Conservation (phyloP, 2,797 vertebrate genomes). For the Acropternis orthonyx region DNA sequence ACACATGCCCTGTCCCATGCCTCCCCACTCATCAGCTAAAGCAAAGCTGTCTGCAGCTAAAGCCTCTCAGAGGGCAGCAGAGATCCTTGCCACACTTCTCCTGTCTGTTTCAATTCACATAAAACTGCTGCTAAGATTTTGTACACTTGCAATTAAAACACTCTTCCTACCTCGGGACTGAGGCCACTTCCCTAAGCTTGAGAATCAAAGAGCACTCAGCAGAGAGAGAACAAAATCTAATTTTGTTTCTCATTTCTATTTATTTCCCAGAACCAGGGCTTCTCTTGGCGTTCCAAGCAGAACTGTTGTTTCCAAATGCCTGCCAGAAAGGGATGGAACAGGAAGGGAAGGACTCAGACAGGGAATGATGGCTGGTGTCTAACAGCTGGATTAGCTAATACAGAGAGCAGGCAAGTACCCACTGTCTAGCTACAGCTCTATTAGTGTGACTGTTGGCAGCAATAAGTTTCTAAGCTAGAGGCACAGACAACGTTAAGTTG, state of each 20-base stretch:
- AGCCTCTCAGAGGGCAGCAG: constrained; percentile 1
- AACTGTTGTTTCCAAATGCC: not conserved
- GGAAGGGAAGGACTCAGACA: not conserved
- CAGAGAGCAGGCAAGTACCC: not conserved
- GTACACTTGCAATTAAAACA: not conserved
- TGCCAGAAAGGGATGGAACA: not conserved
- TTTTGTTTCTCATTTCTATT: not conserved
- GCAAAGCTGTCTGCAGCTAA: not conserved
- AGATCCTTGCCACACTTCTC: constrained; percentile 4
- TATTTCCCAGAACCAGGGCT: not conserved
- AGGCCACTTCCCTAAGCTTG: not conserved
- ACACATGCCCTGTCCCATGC: not conserved
- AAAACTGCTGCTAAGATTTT: not conserved
- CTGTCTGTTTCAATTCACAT: constrained; percentile 6
- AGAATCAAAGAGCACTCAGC: not conserved
- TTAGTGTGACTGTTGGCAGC: not conserved
- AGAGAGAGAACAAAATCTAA: not conserved
- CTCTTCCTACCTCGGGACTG: not conserved
- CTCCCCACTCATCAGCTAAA: not conserved
- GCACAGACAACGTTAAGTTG: not conserved
- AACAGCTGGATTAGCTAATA: not conserved
- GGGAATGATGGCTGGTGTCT: not conserved
- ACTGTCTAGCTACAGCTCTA: not conserved
- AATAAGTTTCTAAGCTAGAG: not conserved
- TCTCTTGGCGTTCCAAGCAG: not conserved